These are phyloP conservation scores for Automeris io DNA, from an alignment of 2,888 invertebrate species.

Conservation along the genomic window DNA sequence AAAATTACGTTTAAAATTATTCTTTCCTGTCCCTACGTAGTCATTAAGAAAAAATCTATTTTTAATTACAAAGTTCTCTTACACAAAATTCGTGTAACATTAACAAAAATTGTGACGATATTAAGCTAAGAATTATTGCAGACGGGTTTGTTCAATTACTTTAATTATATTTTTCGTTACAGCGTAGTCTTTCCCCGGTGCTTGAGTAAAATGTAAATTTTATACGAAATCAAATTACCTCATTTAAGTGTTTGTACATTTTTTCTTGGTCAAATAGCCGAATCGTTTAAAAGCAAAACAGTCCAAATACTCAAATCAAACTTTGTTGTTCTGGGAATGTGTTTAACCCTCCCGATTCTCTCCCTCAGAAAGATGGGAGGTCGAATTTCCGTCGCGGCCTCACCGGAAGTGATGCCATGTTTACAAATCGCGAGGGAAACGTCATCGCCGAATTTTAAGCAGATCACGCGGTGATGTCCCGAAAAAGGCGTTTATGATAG, in stretches of 20 bases:
- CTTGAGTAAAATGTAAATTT: slow-evolving; percentile 17
- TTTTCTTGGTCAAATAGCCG: too few relatives aligned
- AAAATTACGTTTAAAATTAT: slow-evolving; percentile 5
- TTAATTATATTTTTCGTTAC: slow-evolving; percentile 52
- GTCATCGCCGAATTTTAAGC: slow-evolving; percentile 65
- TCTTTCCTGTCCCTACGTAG: slow-evolving; percentile 4
- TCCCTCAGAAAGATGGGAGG: slow-evolving; percentile 23
- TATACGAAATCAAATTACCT: neutral
- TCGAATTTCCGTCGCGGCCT: slow-evolving; percentile 72
- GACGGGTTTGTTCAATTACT: slow-evolving; percentile 53
- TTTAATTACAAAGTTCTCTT: slow-evolving; percentile 49
- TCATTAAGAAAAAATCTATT: slow-evolving; percentile 35
- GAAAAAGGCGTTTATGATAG: slow-evolving; percentile 20
- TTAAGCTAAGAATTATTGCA: slow-evolving; percentile 58
- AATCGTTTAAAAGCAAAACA: neutral
- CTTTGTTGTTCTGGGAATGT: slow-evolving; percentile 3
- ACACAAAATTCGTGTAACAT: slow-evolving; percentile 27
- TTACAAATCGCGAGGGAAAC: slow-evolving; percentile 72
- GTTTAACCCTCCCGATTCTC: slow-evolving; percentile 6
- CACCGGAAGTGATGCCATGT: slow-evolving; percentile 68
- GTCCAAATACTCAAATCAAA: neutral
- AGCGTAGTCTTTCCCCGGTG: slow-evolving; percentile 19
- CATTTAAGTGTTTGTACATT: neutral
- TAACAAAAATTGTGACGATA: slow-evolving; percentile 47
- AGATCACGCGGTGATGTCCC: slow-evolving; percentile 41